A percentile compares a stretch with the other conserved stretches of the same genome.
phyloP scores from a whole-genome alignment of 2,888 invertebrate genomes.

The Therioaphis trifolii region DNA sequence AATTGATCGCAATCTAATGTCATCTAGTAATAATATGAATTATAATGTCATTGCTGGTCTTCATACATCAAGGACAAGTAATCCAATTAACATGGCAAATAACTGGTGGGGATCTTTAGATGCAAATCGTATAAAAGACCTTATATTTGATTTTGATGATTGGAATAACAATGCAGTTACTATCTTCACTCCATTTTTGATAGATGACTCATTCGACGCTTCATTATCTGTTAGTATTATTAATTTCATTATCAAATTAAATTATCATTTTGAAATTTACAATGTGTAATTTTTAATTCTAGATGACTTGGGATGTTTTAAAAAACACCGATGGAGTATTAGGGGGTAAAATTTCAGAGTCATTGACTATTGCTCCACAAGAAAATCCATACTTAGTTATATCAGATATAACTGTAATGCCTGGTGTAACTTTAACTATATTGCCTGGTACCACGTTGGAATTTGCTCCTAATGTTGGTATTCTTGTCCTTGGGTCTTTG shows the following conservation, averaged over 20 bases:
- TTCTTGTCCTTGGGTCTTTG: conserved; percentile 91
- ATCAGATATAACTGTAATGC: conserved; percentile 97
- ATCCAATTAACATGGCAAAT: conserved; percentile 85
- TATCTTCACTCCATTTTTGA: conserved; percentile 86
- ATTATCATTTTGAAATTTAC: background rate
- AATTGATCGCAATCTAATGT: conserved; percentile 87
- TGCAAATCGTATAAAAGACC: conserved; percentile 79
- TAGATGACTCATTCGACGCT: conserved; percentile 80
- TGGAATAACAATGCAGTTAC: conserved; percentile 99
- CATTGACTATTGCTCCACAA: conserved; percentile 75
- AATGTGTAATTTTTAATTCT: conserved; percentile 1
- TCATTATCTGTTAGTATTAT: conserved; percentile 75
- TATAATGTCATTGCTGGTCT: conserved; percentile 94
- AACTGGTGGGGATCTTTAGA: conserved; percentile 96
- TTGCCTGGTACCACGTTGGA: conserved; percentile 90
- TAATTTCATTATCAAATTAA: background rate
- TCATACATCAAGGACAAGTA: conserved; percentile 86
- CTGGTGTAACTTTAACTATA: conserved; percentile 86
- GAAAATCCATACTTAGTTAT: conserved; percentile 81
- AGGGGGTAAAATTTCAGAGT: conserved; percentile 67
- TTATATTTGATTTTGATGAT: conserved; percentile 98
- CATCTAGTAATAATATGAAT: conserved; percentile 80
- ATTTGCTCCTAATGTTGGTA: conserved; percentile 95
- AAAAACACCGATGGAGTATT: conserved; percentile 32
- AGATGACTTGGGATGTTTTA: conserved; percentile 53